Evolutionary conservation across 2,888 invertebrate species (phyloP), one percentile per base, ranked within the genome.

Genomic region (Hyles lineata): DNA sequence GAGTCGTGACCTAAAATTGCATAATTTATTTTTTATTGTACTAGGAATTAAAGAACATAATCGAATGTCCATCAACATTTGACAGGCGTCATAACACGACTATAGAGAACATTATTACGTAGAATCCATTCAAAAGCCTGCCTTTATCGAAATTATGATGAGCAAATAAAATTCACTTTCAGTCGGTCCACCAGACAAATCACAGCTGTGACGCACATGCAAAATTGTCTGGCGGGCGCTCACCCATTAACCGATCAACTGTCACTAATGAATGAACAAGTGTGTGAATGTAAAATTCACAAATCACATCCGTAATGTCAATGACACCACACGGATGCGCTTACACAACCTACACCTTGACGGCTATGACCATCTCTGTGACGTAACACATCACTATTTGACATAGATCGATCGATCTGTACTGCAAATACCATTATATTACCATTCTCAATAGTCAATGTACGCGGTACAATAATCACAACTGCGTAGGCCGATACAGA

Each of bases 271-370:
- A 73, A 73, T 73, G 55, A 25, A 73, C 70, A 73, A 70, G 73
- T 73, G 73, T 73, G 73, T 70, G 70, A 73, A 70, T 70, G 67
- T 73, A 61, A 86, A 87, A 87, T 76, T 85, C 82, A 85, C 84
- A 84, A 84, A 84, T 84, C 84, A 90, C 85, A 90, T 89, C 89
- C 89, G 89, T 90, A 86, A 91, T 88, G 93, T 93, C 93, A 93
- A 90, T 93, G 93, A 93, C 93, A 90, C 90, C 88, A 85, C 84
- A 86, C 90, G 89, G 89, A 90, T 91, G 88, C 87, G 80, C 85
- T 93, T 93, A 87, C 90, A 89, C 87, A 93, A 94, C 81, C 71
- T 83, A 85, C 92, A 93, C 92, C 93, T 93, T 93, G 93, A 92
- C 92, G 90, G 89, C 89, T 83, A 90, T 89, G 89, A 87, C 84